A percentile compares a stretch with the other conserved stretches of the same genome.
phyloP scores from a whole-genome alignment of 2,888 invertebrate genomes.

The Muscina levida region DNA sequence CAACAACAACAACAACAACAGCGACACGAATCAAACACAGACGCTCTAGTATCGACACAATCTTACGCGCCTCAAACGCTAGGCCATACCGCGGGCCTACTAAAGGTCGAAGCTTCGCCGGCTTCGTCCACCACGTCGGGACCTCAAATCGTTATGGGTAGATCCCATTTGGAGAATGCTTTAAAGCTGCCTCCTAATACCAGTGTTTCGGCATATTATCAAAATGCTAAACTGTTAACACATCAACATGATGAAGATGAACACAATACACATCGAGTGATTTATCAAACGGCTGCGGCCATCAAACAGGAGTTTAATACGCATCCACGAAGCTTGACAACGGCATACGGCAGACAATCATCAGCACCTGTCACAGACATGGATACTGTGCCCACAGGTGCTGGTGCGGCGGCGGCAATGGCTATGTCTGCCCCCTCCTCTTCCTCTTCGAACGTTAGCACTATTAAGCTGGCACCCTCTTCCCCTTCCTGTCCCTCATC shows the following conservation, averaged over 20 bases:
- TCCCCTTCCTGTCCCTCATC: slow-evolving; percentile 13
- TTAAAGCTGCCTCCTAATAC: slow-evolving; percentile 78
- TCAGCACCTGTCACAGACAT: slow-evolving; percentile 75
- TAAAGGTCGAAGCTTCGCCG: slow-evolving; percentile 55
- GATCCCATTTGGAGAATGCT: slow-evolving; percentile 78
- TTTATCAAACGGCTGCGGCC: slow-evolving; percentile 10
- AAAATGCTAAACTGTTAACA: slow-evolving; percentile 74
- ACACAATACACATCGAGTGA: slow-evolving; percentile 30
- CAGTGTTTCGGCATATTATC: slow-evolving; percentile 77
- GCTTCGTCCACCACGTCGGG: slow-evolving; percentile 70
- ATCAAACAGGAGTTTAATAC: slow-evolving; percentile 44
- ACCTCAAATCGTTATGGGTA: slow-evolving; percentile 71
- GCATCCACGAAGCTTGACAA: slow-evolving; percentile 31
- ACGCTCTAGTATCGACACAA: slow-evolving; percentile 44
- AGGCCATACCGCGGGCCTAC: background rate
- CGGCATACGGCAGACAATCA: slow-evolving; percentile 21
- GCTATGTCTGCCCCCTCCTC: slow-evolving; percentile 13
- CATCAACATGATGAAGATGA: slow-evolving; percentile 51
- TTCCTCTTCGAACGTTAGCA: background rate
- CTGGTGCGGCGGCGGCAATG: slow-evolving; percentile 33
- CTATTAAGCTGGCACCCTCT: slow-evolving; percentile 11
- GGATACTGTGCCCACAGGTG: slow-evolving; percentile 77
- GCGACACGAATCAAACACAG: no score
- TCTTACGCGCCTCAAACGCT: background rate
- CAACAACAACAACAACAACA: slow-evolving; percentile 49